phyloP scores from a whole-genome alignment of 2,113 vertebrate genomes.

The Melanostigma gelatinosum region DNA sequence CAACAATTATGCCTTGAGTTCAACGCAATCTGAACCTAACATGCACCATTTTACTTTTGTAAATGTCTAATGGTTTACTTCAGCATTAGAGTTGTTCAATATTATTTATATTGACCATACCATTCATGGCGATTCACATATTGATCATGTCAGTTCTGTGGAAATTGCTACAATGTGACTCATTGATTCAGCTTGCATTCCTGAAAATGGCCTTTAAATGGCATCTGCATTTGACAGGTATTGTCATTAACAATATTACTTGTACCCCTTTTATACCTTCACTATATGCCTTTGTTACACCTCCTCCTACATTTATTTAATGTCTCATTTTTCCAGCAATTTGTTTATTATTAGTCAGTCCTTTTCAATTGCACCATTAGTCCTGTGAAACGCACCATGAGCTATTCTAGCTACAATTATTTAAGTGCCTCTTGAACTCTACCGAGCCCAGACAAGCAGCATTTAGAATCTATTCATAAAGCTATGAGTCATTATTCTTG shows the following conservation, averaged over 20 bases:
- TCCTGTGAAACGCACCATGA: constrained; percentile 18
- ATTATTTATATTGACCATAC: constrained; percentile 11
- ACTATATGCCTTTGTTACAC: constrained; percentile 38
- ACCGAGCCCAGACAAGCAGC: constrained; percentile 1
- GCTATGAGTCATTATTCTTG: constrained; percentile 50
- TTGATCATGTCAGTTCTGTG: constrained; percentile 33
- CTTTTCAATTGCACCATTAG: constrained; percentile 7
- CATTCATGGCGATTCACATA: constrained; percentile 45
- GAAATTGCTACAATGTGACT: constrained; percentile 35
- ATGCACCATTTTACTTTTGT: constrained; percentile 10
- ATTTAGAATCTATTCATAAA: constrained; percentile 41
- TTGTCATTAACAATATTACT: constrained; percentile 13
- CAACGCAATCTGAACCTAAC: neutral
- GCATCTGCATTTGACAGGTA: constrained; percentile 20
- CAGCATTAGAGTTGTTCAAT: constrained; percentile 26
- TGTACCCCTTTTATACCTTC: constrained; percentile 6
- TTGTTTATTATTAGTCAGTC: constrained; percentile 7
- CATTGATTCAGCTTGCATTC: constrained; percentile 43
- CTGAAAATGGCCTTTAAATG: constrained; percentile 44
- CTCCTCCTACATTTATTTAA: neutral
- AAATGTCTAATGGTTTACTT: constrained; percentile 10
- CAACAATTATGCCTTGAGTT: neutral
- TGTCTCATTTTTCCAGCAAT: neutral
- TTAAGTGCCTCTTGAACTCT: constrained; percentile 12
- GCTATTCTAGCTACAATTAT: neutral